Percentiles rank a stretch among this genome's conserved stretches.
phyloP scores from a whole-genome alignment of 2,113 vertebrate genomes.

The Regulus satrapa region DNA sequence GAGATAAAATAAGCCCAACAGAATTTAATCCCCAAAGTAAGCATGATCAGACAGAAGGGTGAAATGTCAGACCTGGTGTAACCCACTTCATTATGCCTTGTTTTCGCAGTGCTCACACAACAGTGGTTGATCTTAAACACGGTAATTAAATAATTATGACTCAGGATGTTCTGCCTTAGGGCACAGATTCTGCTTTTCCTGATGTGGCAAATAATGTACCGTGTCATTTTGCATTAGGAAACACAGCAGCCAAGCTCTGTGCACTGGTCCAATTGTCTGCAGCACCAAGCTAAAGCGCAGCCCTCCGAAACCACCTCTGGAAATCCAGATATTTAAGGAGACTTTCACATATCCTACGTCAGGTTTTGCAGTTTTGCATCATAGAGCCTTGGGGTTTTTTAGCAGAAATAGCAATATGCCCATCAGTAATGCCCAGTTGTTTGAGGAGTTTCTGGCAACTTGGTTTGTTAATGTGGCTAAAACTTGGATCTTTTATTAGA shows the following conservation, averaged over 20 bases:
- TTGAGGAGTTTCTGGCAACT: neutral
- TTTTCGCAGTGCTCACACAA: constrained; percentile 31
- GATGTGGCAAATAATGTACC: constrained; percentile 44
- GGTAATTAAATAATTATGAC: constrained; percentile 54
- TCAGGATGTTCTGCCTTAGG: constrained; percentile 38
- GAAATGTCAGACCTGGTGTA: constrained; percentile 19
- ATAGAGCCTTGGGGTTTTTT: neutral
- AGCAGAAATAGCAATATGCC: neutral
- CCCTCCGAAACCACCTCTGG: neutral
- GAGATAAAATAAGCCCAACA: neutral
- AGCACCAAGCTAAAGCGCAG: neutral
- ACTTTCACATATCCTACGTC: neutral
- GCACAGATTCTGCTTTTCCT: constrained; percentile 12
- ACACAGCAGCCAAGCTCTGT: neutral
- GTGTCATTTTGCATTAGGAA: constrained; percentile 16
- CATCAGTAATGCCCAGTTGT: neutral
- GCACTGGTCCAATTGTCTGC: neutral
- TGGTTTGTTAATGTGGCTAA: neutral
- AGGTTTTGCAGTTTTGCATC: too few species aligned
- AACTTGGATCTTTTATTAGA: neutral
- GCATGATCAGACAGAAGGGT: neutral
- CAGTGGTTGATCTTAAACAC: constrained; percentile 42
- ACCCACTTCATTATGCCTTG: neutral
- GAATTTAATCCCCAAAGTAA: neutral
- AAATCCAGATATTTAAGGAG: neutral